phyloP scores from a whole-genome alignment of 2,888 invertebrate species.

The Conus canariensis region DNA sequence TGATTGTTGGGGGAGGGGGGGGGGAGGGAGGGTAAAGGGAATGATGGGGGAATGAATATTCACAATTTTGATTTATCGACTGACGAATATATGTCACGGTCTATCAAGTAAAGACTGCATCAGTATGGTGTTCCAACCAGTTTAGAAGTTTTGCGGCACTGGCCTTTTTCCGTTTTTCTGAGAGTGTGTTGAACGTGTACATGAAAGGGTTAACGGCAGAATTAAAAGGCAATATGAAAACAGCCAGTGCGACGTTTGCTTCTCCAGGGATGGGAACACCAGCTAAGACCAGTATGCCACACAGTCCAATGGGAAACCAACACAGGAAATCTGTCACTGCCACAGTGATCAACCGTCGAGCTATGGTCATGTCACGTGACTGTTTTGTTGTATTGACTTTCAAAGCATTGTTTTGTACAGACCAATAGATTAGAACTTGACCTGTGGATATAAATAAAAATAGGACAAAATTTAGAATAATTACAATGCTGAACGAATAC shows the following conservation, averaged over 20 bases:
- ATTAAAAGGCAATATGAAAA: neutral
- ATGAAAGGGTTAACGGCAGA: constrained; percentile 1
- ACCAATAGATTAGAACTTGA: neutral
- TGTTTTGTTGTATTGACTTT: neutral
- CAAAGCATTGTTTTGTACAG: neutral
- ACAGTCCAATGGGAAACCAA: neutral
- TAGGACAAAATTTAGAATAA: neutral
- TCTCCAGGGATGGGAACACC: neutral
- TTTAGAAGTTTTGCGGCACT: neutral
- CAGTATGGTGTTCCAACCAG: neutral
- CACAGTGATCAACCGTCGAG: neutral
- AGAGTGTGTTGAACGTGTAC: neutral
- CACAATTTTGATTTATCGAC: too few species aligned
- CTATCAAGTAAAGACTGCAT: too few species aligned
- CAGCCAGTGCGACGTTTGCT: neutral
- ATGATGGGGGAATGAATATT: too few species aligned
- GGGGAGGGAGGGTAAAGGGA: too few species aligned
- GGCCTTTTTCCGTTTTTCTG: neutral
- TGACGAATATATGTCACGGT: too few species aligned
- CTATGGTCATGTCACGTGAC: neutral
- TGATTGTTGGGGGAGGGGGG: too few species aligned
- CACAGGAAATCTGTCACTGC: constrained; percentile 9
- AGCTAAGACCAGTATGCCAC: neutral
- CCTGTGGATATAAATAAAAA: neutral
- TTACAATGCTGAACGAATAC: neutral